Base-by-base conservation (phyloP, 2,888 invertebrate genomes). In the Doris montereyensis region DNA sequence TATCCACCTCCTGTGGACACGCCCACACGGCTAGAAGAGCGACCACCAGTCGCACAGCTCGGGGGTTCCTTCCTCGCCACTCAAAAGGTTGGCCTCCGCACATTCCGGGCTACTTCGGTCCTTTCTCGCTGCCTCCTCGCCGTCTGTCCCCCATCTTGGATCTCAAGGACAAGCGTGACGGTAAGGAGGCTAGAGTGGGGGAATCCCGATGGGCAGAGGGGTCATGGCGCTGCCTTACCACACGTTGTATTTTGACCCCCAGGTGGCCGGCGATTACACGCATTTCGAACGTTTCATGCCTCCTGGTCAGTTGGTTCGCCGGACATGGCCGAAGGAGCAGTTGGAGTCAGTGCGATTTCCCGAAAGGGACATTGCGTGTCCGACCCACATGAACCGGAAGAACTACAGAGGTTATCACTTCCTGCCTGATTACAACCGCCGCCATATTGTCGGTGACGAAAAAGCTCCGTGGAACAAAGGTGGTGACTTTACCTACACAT, bases 41-140 rank as follows among this genome's bases (percentile, higher is more conserved):
- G 79, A 17, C 79, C 79, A 10, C 79, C 79, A 1, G 52, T 79
- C 4, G 4, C 79, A 3, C 13, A 57, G 21, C 76, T n/a, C 5
- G 79, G 79, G 2, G 79, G 79, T 17, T 79, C 79, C 24, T 79
- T 79, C 57, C 70, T 79, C 52, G 79, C 79, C n/a, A 76, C 79
- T 8, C 79, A 79, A 52, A 79, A 65, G 79, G 76, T 1, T 79
- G 79, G 79, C 79, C 79, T n/a, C 79, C 79, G 1, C 65, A 26
- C 34, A 26, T 79, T 1, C 79, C 79, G 0, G 79, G 79, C 1
- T 79, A 79, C 34, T 79, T 79, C 57, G 79, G 79, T 0, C 79
- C 79, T 3, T 79, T 76, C 76, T 79, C 79, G 0, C 75, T 76
- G 5, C 79, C 76, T 21, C 76, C 79, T 1, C 58, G 79, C 17